Conservation (phyloP, 2,113 vertebrate genomes). For the Platysteira castanea region DNA sequence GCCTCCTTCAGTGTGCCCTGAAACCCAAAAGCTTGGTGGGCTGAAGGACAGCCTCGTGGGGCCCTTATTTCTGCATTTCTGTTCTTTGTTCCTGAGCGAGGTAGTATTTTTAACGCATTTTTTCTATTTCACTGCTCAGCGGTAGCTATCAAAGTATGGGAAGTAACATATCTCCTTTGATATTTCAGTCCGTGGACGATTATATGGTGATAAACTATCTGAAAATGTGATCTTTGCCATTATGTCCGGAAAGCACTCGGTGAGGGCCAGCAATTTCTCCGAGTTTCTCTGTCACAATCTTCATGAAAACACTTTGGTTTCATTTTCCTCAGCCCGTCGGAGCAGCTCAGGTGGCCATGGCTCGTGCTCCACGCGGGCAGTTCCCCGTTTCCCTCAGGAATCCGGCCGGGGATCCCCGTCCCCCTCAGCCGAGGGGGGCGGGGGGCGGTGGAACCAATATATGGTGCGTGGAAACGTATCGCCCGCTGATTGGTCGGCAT, state of each 20-base stretch:
- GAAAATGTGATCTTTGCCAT: neutral
- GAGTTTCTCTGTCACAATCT: neutral
- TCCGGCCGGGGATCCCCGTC: accelerated
- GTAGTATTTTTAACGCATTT: neutral
- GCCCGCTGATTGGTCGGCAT: accelerated
- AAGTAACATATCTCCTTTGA: neutral
- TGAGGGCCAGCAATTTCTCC: no score
- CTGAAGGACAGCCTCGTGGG: neutral
- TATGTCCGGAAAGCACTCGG: accelerated
- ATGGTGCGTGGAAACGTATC: accelerated
- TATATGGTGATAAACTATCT: neutral
- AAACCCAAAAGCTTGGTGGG: neutral
- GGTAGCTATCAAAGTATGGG: neutral
- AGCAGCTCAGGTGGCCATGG: accelerated
- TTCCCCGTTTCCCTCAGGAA: accelerated
- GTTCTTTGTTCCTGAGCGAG: neutral
- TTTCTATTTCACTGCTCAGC: neutral
- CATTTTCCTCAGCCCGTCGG: accelerated
- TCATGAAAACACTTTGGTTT: neutral
- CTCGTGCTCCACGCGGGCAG: accelerated
- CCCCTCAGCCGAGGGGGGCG: neutral
- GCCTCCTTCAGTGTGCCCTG: neutral
- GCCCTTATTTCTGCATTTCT: neutral
- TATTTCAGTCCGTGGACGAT: neutral
- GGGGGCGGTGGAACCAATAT: accelerated